Evolutionary conservation across 2,113 vertebrate species (phyloP).

Genomic region (Triplophysa rosa): DNA sequence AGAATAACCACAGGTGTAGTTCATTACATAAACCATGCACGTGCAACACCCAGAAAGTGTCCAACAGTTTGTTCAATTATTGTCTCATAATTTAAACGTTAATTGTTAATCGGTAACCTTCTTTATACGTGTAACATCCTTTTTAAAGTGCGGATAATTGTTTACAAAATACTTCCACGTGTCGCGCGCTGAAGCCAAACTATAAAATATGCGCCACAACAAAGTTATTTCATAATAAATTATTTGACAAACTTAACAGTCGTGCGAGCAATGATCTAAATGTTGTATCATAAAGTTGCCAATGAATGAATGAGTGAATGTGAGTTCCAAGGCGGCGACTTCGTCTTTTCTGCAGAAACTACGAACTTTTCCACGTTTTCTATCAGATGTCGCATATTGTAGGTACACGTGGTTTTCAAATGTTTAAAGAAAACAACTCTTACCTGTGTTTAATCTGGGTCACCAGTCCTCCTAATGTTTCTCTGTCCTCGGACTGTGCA

Average conservation of each 20-base stretch:
- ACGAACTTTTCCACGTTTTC: not conserved
- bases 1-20: too few relatives aligned
- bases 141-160: not conserved
- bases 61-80: too few relatives aligned
- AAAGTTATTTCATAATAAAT: not conserved
- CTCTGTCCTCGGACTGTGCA: conserved; percentile 28
- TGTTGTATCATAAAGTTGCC: not conserved
- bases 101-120: too few relatives aligned
- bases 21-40: too few relatives aligned
- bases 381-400: not conserved
- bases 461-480: conserved; percentile 8
- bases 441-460: conserved; percentile 55
- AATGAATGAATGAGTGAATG: conserved; percentile 18
- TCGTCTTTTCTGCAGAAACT: not conserved
- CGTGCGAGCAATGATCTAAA: not conserved
- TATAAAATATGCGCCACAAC: not conserved
- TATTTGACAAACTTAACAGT: not conserved
- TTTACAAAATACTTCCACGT: conserved; percentile 34
- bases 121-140: not conserved
- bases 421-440: not conserved
- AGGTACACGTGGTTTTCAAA: not conserved
- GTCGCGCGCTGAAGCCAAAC: not conserved
- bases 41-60: too few relatives aligned
- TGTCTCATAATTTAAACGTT: too few relatives aligned
- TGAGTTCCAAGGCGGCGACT: not conserved